These are phyloP conservation scores for Cephalopholis sonnerati DNA, from an alignment of 2,113 vertebrate genomes.

Conservation along the genomic window DNA sequence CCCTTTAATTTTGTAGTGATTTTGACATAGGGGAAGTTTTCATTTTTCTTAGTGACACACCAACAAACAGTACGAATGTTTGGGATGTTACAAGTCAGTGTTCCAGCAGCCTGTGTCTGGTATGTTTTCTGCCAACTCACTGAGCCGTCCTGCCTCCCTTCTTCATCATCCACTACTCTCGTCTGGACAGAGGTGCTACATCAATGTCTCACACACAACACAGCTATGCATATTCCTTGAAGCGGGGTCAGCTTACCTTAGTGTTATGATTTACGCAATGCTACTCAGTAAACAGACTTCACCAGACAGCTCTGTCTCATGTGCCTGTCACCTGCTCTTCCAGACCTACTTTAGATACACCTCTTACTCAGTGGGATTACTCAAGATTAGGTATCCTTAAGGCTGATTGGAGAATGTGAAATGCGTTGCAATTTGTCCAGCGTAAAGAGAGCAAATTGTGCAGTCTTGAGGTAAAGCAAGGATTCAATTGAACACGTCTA, in stretches of 20 bases:
- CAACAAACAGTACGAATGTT: background rate
- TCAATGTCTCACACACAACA: slow-evolving; percentile 52
- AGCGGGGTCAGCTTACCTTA: slow-evolving; percentile 46
- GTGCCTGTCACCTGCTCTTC: slow-evolving; percentile 23
- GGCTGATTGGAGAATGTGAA: slow-evolving; percentile 5
- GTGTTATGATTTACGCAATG: slow-evolving; percentile 47
- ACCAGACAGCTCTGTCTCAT: slow-evolving; percentile 33
- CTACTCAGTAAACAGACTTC: slow-evolving; percentile 45
- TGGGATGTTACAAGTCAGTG: slow-evolving; percentile 4
- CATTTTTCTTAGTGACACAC: background rate
- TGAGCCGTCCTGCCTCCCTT: slow-evolving; percentile 4
- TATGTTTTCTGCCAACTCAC: slow-evolving; percentile 10
- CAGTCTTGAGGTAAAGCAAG: slow-evolving; percentile 33
- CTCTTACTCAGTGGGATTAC: slow-evolving; percentile 17
- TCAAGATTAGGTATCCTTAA: background rate
- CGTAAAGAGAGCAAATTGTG: slow-evolving; percentile 56
- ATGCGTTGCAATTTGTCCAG: slow-evolving; percentile 34
- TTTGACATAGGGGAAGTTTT: background rate
- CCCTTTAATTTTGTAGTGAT: background rate
- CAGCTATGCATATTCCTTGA: slow-evolving; percentile 44
- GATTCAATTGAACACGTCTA: slow-evolving; percentile 31
- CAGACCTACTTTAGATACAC: slow-evolving; percentile 3
- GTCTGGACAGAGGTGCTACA: slow-evolving; percentile 53
- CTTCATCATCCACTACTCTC: slow-evolving; percentile 34
- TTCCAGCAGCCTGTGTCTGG: background rate